Conservation (phyloP, 2,888 invertebrate species). For the Ypsolopha scabrella region DNA sequence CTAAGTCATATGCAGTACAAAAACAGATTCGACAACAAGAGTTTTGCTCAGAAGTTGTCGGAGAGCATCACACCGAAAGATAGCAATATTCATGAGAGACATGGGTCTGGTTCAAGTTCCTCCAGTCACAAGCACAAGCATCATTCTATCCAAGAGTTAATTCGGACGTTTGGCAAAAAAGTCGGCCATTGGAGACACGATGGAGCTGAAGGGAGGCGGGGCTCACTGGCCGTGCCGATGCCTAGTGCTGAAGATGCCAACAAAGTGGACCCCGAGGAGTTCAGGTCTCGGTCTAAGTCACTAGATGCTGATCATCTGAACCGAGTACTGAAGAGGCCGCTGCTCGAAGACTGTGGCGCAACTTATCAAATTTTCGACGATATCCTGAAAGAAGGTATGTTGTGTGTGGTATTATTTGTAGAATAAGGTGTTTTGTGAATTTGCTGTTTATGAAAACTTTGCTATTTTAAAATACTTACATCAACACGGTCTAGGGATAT, state of each 20-base stretch:
- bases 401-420: no score
- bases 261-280: conserved; percentile 70
- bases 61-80: conserved; percentile 30
- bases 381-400: conserved; percentile 72
- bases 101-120: conserved; percentile 44
- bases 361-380: conserved; percentile 86
- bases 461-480: no score
- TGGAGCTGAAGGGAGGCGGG: conserved; percentile 51
- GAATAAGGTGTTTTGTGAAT: no score
- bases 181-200: conserved; percentile 79
- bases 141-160: conserved; percentile 82
- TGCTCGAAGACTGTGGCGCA: conserved; percentile 81
- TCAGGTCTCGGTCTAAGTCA: conserved; percentile 83
- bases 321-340: conserved; percentile 38
- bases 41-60: conserved; percentile 51
- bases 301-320: conserved; percentile 73
- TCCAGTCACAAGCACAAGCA: conserved; percentile 64
- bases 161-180: conserved; percentile 81
- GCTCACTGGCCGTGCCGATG: conserved; percentile 51
- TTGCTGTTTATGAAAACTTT: no score
- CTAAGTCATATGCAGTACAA: conserved; percentile 31
- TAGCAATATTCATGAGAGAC: conserved; percentile 29
- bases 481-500: no score
- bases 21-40: conserved; percentile 48
- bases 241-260: conserved; percentile 56